These are phyloP conservation scores for Oreochromis mossambicus DNA, from an alignment of 2,797 vertebrate species.

Conservation along the genomic window DNA sequence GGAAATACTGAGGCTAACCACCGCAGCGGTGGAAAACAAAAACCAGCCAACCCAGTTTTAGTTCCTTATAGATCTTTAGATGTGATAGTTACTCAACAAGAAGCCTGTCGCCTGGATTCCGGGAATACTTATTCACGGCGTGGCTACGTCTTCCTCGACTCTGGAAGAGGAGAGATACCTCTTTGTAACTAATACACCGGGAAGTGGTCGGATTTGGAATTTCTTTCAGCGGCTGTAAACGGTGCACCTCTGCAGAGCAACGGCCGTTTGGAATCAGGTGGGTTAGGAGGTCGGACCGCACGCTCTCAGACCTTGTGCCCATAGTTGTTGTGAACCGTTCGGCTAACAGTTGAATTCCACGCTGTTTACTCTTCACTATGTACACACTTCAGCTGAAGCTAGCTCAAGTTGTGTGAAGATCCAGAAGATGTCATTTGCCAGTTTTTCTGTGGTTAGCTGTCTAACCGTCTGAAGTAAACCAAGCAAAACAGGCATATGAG, in stretches of 20 bases:
- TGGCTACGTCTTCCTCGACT: neutral
- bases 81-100: neutral
- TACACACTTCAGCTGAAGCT: conserved; percentile 2
- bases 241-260: conserved; percentile 48
- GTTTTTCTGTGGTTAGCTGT: conserved; percentile 24
- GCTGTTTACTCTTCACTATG: neutral
- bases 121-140: neutral
- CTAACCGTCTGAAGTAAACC: neutral
- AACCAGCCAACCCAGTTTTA: neutral
- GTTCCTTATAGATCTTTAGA: neutral
- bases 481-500: neutral
- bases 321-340: conserved; percentile 36
- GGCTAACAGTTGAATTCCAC: neutral
- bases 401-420: conserved; percentile 5
- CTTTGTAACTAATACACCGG: neutral
- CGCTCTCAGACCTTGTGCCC: neutral
- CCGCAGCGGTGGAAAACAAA: conserved; percentile 18
- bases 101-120: neutral
- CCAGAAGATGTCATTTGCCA: neutral
- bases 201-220: conserved; percentile 18
- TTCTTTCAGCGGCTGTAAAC: conserved; percentile 27
- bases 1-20: conserved; percentile 63
- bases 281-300: conserved; percentile 57
- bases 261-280: conserved; percentile 72
- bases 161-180: neutral